Evolutionary conservation across 2,888 invertebrate species (phyloP).

Genomic region (Acrocera orbiculus): DNA sequence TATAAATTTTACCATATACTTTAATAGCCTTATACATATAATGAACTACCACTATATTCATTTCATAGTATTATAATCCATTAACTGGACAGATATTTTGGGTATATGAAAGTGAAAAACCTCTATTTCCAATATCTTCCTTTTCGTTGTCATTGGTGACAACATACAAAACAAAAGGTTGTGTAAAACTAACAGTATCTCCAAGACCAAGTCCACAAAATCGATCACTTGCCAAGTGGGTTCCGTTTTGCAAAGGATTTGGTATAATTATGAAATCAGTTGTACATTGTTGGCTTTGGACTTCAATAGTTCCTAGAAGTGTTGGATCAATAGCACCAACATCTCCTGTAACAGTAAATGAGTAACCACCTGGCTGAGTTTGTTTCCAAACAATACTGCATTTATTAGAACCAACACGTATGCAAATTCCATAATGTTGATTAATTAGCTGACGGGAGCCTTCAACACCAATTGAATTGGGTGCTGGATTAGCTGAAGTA

Average conservation of each 20-base stretch:
- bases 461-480: constrained; percentile 34
- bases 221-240: constrained; percentile 39
- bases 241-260: constrained; percentile 38
- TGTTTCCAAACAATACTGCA: constrained; percentile 54
- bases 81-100: constrained; percentile 45
- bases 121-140: constrained; percentile 52
- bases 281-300: constrained; percentile 42
- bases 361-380: constrained; percentile 35
- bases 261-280: constrained; percentile 62
- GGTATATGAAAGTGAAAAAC: constrained; percentile 51
- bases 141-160: constrained; percentile 47
- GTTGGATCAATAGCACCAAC: constrained; percentile 45
- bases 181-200: constrained; percentile 38
- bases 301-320: constrained; percentile 40
- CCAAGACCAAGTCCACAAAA: constrained; percentile 60
- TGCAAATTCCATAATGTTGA: constrained; percentile 59
- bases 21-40: no score
- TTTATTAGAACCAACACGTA: constrained; percentile 51
- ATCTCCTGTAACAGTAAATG: constrained; percentile 55
- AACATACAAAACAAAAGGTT: constrained; percentile 56
- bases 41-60: no score
- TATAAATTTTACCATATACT: no score
- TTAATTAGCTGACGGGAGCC: constrained; percentile 57
- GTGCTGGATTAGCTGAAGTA: constrained; percentile 38
- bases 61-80: no score